Base-by-base conservation (phyloP, 2,888 invertebrate species). In the Drosophila monieri region DNA sequence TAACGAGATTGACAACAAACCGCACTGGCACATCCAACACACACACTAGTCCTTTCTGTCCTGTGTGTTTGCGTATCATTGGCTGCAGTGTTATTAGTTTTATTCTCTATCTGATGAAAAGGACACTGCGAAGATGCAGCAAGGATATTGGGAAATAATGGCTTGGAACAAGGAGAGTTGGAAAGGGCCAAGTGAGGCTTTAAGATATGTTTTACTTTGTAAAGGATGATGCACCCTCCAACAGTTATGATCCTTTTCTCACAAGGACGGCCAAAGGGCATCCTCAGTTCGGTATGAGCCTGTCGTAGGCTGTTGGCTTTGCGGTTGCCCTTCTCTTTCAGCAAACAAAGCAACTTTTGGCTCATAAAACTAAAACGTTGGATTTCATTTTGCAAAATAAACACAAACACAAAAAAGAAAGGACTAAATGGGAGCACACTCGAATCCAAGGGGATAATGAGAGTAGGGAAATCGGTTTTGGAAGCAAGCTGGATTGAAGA, bases 381-480 rank as follows among this genome's bases (percentile, higher is more conserved):
- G 87, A 87, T 83, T 83, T 83, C 76, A 83, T 83, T 87, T 87
- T 83, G 87, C 87, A 84, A 87, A 83, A 85, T 85, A 83, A 87
- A 83, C 81, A 83, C 69, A 87, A 83, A 85, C 76, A 84, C 14
- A 44, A 56, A 53, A 47, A 44, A 21, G 37, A 14, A 47, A 14
- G 44, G n/a, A 43, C 9, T 21, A 10, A 54, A 44, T 15, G 25
- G 15, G n/a, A n/a, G 35, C 39, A 41, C 39, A 18, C 27, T 9
- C 12, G 43, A 21, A 21, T 10, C 43, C 21, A 10, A 43, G 21
- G 21, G 15, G 14, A 18, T 25, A 10, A 30, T 30, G 49, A 21
- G n/a, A 15, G 39, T 30, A 25, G 25, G 25, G 9, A 57, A 27
- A 30, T 39, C 4, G 23, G 37, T 9, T 48, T 15, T 15, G 60